Evolutionary conservation across 2,113 vertebrate genomes (phyloP).

Genomic region (Noturus placidus): DNA sequence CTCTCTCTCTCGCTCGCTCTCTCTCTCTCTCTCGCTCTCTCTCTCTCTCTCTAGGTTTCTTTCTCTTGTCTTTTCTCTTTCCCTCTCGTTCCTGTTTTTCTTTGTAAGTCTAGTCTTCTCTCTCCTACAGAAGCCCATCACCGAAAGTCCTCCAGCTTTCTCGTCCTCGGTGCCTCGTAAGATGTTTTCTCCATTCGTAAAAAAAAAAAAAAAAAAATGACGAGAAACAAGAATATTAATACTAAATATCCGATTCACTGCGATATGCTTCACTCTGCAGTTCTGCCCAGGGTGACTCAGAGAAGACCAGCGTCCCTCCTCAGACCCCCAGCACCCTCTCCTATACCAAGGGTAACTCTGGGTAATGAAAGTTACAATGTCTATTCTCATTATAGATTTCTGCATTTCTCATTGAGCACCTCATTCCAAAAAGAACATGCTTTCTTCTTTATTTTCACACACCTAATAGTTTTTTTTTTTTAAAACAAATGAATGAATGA

Average conservation of each 20-base stretch:
- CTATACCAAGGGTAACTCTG: constrained; percentile 59
- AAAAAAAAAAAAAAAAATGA: not conserved
- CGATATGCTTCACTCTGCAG: constrained; percentile 55
- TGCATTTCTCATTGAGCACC: not conserved
- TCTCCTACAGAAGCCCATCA: constrained; percentile 60
- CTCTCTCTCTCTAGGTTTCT: not conserved
- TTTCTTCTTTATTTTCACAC: not conserved
- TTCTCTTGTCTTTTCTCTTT: not conserved
- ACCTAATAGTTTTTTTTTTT: not conserved
- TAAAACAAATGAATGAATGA: too few species aligned
- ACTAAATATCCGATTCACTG: not conserved
- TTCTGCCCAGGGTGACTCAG: constrained; percentile 63
- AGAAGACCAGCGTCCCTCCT: constrained; percentile 47
- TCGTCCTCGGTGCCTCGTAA: constrained; percentile 57
- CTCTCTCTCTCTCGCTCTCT: too few species aligned
- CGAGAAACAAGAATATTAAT: not conserved
- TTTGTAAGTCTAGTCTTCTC: constrained; percentile 25
- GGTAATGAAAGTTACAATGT: constrained; percentile 61
- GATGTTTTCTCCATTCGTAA: constrained; percentile 25
- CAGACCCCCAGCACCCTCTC: constrained; percentile 27
- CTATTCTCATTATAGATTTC: not conserved
- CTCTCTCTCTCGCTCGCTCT: constrained; percentile 17
- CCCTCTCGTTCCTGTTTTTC: constrained; percentile 20
- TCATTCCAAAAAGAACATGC: not conserved
- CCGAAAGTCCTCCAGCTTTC: constrained; percentile 15